Conservation (phyloP, 2,888 invertebrate genomes). For the Imbricaverruca yamaguchii region DNA sequence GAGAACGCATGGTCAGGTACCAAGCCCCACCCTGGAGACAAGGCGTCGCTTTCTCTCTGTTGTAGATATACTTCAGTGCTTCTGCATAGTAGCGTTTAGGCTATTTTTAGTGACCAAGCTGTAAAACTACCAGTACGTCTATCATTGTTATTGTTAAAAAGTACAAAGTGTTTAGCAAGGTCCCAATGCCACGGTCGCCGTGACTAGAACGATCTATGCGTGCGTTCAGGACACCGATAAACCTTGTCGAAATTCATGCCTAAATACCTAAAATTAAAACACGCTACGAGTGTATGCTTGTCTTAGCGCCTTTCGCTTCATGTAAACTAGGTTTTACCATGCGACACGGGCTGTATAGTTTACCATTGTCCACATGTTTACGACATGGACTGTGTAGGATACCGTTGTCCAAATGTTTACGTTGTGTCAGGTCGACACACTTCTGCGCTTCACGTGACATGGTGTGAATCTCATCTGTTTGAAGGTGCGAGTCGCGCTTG, state of each 20-base stretch:
- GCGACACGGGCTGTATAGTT: no score
- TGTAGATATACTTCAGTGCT: neutral
- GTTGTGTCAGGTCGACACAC: neutral
- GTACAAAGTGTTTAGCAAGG: constrained; percentile 9
- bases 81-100: neutral
- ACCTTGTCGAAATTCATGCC: neutral
- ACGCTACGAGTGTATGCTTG: no score
- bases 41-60: neutral
- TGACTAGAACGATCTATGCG: no score
- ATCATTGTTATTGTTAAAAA: constrained; percentile 20
- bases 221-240: neutral
- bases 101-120: neutral
- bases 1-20: no score
- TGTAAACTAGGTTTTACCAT: neutral
- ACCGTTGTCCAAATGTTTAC: neutral
- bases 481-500: neutral
- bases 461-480: neutral
- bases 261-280: neutral
- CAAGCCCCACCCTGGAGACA: no score
- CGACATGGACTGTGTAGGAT: neutral
- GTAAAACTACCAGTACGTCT: constrained; percentile 3
- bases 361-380: no score
- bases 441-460: neutral
- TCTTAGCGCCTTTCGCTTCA: neutral
- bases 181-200: neutral